A percentile compares a stretch with the other conserved stretches of the same genome.
Evolutionary conservation across 2,113 vertebrate genomes (phyloP).

Genomic region (Chloebia gouldiae): DNA sequence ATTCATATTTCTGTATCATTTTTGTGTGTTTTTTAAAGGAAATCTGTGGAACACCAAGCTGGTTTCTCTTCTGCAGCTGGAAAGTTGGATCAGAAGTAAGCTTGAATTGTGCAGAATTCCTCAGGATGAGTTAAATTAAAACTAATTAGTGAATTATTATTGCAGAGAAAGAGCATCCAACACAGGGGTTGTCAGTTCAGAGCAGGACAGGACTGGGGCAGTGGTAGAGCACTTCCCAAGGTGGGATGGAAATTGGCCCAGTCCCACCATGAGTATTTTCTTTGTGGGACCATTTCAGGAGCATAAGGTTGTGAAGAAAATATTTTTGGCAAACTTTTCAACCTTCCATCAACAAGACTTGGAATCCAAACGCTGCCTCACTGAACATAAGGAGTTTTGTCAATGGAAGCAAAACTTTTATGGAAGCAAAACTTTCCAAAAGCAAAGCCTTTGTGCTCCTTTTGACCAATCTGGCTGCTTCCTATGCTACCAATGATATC

Average conservation of each 20-base stretch:
- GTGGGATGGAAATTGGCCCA: not conserved
- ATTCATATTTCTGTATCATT: constrained; percentile 8
- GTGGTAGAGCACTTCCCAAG: not conserved
- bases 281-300: not conserved
- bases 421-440: not conserved
- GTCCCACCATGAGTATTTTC: not conserved
- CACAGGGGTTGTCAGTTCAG: not conserved
- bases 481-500: not conserved
- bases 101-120: not conserved
- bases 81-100: not conserved
- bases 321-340: not conserved
- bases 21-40: not conserved
- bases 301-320: not conserved
- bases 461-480: not conserved
- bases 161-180: not conserved
- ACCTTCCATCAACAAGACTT: not conserved
- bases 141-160: not conserved
- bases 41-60: not conserved
- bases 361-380: not conserved
- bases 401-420: not conserved
- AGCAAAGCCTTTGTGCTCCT: not conserved
- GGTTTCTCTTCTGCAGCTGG: not conserved
- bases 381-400: not conserved
- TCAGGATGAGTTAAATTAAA: not conserved
- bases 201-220: not conserved